Conservation (phyloP, 1,140 invertebrate genomes). For the Mya arenaria region DNA sequence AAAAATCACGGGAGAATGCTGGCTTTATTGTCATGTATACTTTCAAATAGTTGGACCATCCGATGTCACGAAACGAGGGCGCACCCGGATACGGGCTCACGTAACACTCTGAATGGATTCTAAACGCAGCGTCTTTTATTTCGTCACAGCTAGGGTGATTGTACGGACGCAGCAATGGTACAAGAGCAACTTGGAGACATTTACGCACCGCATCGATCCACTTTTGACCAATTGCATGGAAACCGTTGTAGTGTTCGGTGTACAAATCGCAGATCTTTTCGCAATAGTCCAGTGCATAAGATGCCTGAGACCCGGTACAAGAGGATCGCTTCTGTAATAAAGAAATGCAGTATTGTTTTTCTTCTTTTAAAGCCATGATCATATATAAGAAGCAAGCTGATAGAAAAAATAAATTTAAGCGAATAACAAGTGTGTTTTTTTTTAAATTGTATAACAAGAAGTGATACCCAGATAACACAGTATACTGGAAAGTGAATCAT, state of each 20-base stretch:
- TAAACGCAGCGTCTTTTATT: slow-evolving; percentile 24
- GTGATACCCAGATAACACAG: no score
- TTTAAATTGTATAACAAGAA: no score
- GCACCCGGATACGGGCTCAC: background rate
- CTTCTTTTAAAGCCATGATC: no score
- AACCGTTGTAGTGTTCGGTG: background rate
- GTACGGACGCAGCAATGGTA: slow-evolving; percentile 2
- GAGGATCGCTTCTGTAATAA: background rate
- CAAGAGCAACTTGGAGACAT: slow-evolving; percentile 35
- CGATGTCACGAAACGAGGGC: slow-evolving; percentile 26
- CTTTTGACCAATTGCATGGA: slow-evolving; percentile 11
- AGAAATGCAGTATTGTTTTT: no score
- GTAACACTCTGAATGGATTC: slow-evolving; percentile 19
- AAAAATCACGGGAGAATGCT: no score
- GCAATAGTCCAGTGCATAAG: slow-evolving; percentile 30
- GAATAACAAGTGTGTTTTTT: no score
- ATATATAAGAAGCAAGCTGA: no score
- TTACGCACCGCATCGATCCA: slow-evolving; percentile 44
- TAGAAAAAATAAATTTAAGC: no score
- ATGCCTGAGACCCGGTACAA: background rate
- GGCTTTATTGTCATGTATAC: slow-evolving; percentile 23
- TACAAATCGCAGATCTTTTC: slow-evolving; percentile 46
- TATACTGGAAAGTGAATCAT: no score
- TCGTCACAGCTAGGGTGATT: background rate
- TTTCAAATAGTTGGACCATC: background rate